Evolutionary conservation across 1,140 invertebrate genomes (phyloP).

Genomic region (Centruroides sculpturatus): DNA sequence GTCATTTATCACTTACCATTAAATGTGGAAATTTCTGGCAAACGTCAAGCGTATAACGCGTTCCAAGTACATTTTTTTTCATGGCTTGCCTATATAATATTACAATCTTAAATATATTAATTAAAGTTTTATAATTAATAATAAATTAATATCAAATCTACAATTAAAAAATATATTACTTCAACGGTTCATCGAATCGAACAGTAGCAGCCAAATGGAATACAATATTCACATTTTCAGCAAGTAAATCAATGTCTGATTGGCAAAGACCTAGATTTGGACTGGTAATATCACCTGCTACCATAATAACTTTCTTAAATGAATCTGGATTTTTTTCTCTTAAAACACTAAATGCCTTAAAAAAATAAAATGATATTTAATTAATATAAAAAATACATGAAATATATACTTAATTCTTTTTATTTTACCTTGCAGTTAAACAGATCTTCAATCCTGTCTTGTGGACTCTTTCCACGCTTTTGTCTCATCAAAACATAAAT

Average conservation of each 20-base stretch:
- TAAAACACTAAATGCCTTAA: slow-evolving; percentile 63
- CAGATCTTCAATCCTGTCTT: slow-evolving; percentile 26
- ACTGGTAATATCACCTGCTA: slow-evolving; percentile 81
- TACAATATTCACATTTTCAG: slow-evolving; percentile 66
- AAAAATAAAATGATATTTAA: slow-evolving; percentile 14
- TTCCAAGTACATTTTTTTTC: slow-evolving; percentile 66
- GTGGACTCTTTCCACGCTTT: slow-evolving; percentile 24
- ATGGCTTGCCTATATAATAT: slow-evolving; percentile 7
- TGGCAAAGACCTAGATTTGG: slow-evolving; percentile 70
- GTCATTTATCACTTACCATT: slow-evolving; percentile 5
- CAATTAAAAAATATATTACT: slow-evolving; percentile 28
- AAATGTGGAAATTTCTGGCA: slow-evolving; percentile 15
- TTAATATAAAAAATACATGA: background rate
- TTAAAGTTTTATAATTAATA: too few species aligned
- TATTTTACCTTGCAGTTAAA: slow-evolving; percentile 8
- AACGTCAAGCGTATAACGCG: slow-evolving; percentile 52
- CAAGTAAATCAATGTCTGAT: slow-evolving; percentile 52
- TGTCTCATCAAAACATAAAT: slow-evolving; percentile 33
- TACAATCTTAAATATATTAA: too few species aligned
- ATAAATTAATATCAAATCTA: too few species aligned
- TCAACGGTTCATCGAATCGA: slow-evolving; percentile 93
- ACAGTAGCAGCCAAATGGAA: slow-evolving; percentile 98
- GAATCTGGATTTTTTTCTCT: slow-evolving; percentile 50
- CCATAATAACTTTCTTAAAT: slow-evolving; percentile 68
- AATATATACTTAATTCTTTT: too few species aligned